A percentile compares a stretch with the other conserved stretches of the same genome.
phyloP scores from a whole-genome alignment of 2,113 vertebrate species.

The Leptobrachium leishanense region DNA sequence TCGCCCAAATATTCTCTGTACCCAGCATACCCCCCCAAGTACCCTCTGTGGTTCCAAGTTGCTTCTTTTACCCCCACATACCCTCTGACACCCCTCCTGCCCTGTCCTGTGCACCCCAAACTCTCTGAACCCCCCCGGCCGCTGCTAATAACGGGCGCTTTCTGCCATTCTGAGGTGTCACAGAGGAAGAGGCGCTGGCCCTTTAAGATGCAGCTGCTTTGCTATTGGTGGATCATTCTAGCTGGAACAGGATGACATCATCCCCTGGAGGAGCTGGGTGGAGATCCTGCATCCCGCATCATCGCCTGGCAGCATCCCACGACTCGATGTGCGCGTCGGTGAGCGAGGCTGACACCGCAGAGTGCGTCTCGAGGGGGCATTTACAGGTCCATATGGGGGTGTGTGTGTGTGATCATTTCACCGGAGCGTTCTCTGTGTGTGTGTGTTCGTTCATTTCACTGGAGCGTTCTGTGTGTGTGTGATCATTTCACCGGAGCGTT shows the following conservation, averaged over 20 bases:
- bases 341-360: too few species aligned
- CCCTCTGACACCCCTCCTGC: too few species aligned
- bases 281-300: background rate
- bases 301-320: accelerated
- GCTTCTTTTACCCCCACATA: too few species aligned
- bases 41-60: too few species aligned
- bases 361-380: too few species aligned
- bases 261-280: background rate
- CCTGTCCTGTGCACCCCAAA: too few species aligned
- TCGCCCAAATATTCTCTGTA: too few species aligned
- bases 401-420: background rate
- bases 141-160: too few species aligned
- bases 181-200: background rate
- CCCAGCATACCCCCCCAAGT: too few species aligned
- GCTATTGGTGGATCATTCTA: conserved; percentile 20
- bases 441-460: background rate
- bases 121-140: too few species aligned
- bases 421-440: background rate
- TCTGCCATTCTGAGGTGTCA: background rate
- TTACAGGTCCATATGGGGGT: too few species aligned
- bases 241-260: conserved; percentile 13
- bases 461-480: conserved; percentile 4
- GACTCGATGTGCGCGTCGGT: background rate
- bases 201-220: conserved; percentile 6
- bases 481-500: too few species aligned